Percentiles rank a stretch among this genome's conserved stretches.
Conservation (phyloP, 2,888 invertebrate species). For the Monopis laevigella region DNA sequence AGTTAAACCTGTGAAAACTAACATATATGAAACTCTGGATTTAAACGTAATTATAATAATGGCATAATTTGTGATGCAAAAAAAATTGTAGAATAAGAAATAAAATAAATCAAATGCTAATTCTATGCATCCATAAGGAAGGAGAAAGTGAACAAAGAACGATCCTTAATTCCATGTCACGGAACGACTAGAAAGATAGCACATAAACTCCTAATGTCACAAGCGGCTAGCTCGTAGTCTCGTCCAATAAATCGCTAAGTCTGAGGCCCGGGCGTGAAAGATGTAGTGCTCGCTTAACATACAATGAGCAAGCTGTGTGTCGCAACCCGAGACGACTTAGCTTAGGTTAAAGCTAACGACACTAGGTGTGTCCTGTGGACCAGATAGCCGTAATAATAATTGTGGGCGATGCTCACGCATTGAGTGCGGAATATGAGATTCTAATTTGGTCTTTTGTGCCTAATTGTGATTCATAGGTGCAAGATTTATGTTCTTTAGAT, state of each 20-base stretch:
- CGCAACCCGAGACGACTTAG: slow-evolving; percentile 31
- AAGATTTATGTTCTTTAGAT: too few species aligned
- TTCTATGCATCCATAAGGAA: too few species aligned
- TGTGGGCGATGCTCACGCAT: slow-evolving; percentile 28
- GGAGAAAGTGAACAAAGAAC: slow-evolving; percentile 11
- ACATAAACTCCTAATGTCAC: slow-evolving; percentile 12
- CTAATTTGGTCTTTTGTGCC: too few species aligned
- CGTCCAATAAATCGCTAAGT: slow-evolving; percentile 52
- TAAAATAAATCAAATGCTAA: too few species aligned
- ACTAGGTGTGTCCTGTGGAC: slow-evolving; percentile 60
- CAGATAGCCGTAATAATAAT: slow-evolving; percentile 54
- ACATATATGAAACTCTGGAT: too few species aligned
- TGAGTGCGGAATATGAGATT: slow-evolving; percentile 1
- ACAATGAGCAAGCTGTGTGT: slow-evolving; percentile 55
- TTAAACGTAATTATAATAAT: too few species aligned
- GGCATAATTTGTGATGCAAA: too few species aligned
- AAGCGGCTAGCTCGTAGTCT: slow-evolving; percentile 8
- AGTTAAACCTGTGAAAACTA: too few species aligned
- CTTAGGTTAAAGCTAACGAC: slow-evolving; percentile 54
- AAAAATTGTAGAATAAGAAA: too few species aligned
- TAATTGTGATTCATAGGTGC: too few species aligned
- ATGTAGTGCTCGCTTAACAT: slow-evolving; percentile 65
- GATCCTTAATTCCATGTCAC: slow-evolving; percentile 12
- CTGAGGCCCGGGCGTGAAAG: slow-evolving; percentile 40
- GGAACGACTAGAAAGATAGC: slow-evolving; percentile 10